Base-by-base conservation (phyloP, 2,888 invertebrate species). In the Thera britannica region DNA sequence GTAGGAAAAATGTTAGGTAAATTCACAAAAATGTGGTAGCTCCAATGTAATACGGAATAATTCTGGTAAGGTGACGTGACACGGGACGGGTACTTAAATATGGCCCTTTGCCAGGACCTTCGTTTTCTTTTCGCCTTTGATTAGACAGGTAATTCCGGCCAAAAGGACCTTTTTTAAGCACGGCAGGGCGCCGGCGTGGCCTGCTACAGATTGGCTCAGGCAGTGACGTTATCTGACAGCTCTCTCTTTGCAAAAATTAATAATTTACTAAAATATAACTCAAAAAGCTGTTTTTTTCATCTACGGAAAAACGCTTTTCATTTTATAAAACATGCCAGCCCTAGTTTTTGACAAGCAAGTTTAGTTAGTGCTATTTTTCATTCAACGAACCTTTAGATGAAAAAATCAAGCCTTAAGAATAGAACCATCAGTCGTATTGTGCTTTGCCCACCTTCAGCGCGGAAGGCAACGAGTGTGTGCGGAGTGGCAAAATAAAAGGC, bases 31-130 rank as follows among this genome's bases (percentile, higher is more conserved):
- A 62, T 55, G 44, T 46, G 62, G 54, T 44, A 52, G 49, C 44
- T 51, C 52, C 46, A 48, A 48, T 8, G 57, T 60, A 60, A 56
- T 65, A 23, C 54, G 34, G 60, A 65, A 51, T 61, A 61, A 61
- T 44, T 3, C 12, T 38, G 41, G 54, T 49, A 58, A 61, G 66
- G 58, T 62, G 66, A 57, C 66, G 62, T 61, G 66, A 61, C 58
- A 56, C 57, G 62, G 65, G 66, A 54, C 66, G 62, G 52, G 8
- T 51, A 57, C 55, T 59, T 23, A 60, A 56, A 12, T 12, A 52
- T 52, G 62, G 57, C 36, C 62, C 57, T 58, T 54, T 62, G 58
- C 66, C 62, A 62, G 51, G 58, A 62, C 12, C 63, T 36, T 34
- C 46, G 44, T 52, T 56, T 57, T 48, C 62, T 65, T 64, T 54